Evolutionary conservation across 1,140 invertebrate genomes (phyloP).

Genomic region (Matsumurasca onukii): DNA sequence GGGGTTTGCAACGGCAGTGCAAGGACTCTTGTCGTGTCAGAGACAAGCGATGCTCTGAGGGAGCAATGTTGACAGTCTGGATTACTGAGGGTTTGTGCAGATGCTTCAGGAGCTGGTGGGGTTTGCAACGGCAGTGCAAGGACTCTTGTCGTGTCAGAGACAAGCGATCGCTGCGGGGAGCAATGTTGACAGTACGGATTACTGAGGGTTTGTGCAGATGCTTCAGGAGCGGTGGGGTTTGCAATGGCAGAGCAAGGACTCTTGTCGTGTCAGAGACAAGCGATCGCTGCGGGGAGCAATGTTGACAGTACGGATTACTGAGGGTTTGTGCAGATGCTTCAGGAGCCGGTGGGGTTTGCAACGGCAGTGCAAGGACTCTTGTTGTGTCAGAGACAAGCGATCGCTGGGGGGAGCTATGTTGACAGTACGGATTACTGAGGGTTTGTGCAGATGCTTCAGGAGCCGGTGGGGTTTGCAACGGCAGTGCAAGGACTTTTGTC

Average conservation of each 20-base stretch:
- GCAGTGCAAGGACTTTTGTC: slow-evolving; percentile 91
- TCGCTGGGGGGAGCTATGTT: slow-evolving; percentile 82
- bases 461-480: slow-evolving; percentile 90
- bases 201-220: slow-evolving; percentile 87
- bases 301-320: slow-evolving; percentile 96
- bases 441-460: slow-evolving; percentile 84
- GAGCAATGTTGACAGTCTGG: slow-evolving; percentile 89
- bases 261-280: slow-evolving; percentile 85
- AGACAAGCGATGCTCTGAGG: slow-evolving; percentile 86
- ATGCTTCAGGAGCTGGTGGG: slow-evolving; percentile 94
- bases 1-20: slow-evolving; percentile 92
- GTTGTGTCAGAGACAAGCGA: slow-evolving; percentile 84
- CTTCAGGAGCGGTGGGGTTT: slow-evolving; percentile 92
- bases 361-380: slow-evolving; percentile 94
- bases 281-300: slow-evolving; percentile 81
- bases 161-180: slow-evolving; percentile 87
- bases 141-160: slow-evolving; percentile 83
- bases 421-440: slow-evolving; percentile 96
- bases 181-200: slow-evolving; percentile 89
- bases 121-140: slow-evolving; percentile 93
- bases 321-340: slow-evolving; percentile 93
- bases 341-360: slow-evolving; percentile 89
- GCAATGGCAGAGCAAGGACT: slow-evolving; percentile 93
- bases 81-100: slow-evolving; percentile 91
- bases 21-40: slow-evolving; percentile 88